phyloP scores from a whole-genome alignment of 2,888 invertebrate genomes.

The Parthenolecanium corni region DNA sequence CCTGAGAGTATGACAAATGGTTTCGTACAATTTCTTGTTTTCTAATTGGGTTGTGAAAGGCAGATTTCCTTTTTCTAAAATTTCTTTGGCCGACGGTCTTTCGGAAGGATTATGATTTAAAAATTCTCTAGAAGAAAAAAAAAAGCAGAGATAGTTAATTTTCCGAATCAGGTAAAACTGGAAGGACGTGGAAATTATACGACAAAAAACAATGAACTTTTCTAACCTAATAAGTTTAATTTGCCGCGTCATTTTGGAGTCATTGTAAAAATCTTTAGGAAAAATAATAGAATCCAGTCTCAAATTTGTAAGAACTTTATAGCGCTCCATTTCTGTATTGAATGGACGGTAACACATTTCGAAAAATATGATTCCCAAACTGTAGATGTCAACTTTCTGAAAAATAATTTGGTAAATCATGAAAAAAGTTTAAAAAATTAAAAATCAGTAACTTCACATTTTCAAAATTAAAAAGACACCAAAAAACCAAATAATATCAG shows the following conservation, averaged over 20 bases:
- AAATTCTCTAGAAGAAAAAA: slow-evolving; percentile 49
- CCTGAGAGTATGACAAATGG: slow-evolving; percentile 65
- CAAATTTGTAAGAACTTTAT: slow-evolving; percentile 59
- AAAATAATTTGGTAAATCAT: slow-evolving; percentile 28
- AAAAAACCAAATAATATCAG: neutral
- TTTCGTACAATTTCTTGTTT: slow-evolving; percentile 70
- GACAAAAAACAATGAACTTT: neutral
- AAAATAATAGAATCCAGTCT: slow-evolving; percentile 56
- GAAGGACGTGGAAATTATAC: neutral
- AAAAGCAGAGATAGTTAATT: neutral
- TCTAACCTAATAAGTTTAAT: too few species aligned
- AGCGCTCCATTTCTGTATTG: slow-evolving; percentile 79
- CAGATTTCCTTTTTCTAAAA: slow-evolving; percentile 67
- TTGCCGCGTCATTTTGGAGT: too few species aligned
- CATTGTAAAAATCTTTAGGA: slow-evolving; percentile 53
- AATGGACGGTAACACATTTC: slow-evolving; percentile 87
- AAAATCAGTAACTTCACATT: neutral
- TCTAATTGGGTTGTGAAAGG: slow-evolving; percentile 71
- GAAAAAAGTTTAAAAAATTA: neutral
- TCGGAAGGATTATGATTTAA: slow-evolving; percentile 71
- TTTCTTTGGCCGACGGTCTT: slow-evolving; percentile 74
- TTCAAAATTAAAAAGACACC: neutral
- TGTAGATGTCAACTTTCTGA: slow-evolving; percentile 61
- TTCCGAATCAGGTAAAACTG: neutral
- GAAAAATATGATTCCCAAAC: slow-evolving; percentile 80